Evolutionary conservation across 2,113 vertebrate species (phyloP).

Genomic region (Stigmatopora argus): DNA sequence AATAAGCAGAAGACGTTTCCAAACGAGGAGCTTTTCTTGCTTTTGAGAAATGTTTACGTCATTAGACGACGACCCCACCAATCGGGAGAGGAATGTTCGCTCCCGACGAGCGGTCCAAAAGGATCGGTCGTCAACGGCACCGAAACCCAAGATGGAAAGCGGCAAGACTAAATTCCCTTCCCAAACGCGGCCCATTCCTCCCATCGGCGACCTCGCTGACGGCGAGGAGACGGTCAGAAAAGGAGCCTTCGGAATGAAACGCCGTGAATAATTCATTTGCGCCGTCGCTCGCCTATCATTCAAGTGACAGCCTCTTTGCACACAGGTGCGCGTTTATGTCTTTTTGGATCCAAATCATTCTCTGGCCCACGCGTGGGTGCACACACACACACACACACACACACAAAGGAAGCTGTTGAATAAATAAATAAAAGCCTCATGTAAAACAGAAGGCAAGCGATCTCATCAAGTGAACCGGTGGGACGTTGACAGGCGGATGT

Average conservation of each 20-base stretch:
- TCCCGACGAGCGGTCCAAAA: no score
- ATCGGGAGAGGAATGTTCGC: not conserved
- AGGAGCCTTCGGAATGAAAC: slow-evolving; percentile 37
- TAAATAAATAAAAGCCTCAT: slow-evolving; percentile 41
- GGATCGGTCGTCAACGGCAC: no score
- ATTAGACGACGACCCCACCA: not conserved
- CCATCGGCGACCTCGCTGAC: slow-evolving; percentile 8
- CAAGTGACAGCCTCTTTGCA: slow-evolving; percentile 48
- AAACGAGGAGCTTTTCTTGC: slow-evolving; percentile 5
- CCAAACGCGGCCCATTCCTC: not conserved
- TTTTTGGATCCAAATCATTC: slow-evolving; percentile 20
- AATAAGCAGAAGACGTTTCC: not conserved
- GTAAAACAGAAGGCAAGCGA: slow-evolving; percentile 18
- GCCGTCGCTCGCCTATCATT: slow-evolving; percentile 27
- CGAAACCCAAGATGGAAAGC: no score
- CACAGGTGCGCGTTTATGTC: slow-evolving; percentile 4
- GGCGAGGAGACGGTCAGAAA: slow-evolving; percentile 15
- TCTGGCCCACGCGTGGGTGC: not conserved
- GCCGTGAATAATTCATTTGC: slow-evolving; percentile 54
- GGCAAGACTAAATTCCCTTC: not conserved
- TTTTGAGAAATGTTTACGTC: slow-evolving; percentile 5
- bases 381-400: not conserved
- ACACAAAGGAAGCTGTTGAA: slow-evolving; percentile 22
- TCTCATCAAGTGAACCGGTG: no score
- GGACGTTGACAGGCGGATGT: not conserved